A percentile compares a stretch with the other conserved stretches of the same genome.
Evolutionary conservation across 1,140 invertebrate genomes (phyloP).

Genomic region (Caenorhabditis briggsae): DNA sequence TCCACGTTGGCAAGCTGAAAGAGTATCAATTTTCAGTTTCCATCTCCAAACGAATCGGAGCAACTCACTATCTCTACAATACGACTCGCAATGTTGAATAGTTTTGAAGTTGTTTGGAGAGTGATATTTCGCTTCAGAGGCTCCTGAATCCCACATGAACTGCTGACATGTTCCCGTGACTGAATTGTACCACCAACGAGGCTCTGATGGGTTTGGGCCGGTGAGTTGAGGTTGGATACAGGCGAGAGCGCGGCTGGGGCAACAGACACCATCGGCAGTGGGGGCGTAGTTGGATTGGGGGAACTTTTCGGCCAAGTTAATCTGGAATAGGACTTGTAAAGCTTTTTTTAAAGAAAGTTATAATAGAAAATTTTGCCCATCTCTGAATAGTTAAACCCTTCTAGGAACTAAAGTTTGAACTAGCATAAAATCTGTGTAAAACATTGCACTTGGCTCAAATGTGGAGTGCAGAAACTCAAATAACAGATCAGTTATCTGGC

Average conservation of each 20-base stretch:
- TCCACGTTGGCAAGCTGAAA: constrained; percentile 64
- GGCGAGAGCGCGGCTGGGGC: constrained; percentile 62
- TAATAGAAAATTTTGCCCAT: too few species aligned
- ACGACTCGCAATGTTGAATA: constrained; percentile 66
- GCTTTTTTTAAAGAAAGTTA: too few species aligned
- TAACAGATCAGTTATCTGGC: too few species aligned
- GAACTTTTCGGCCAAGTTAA: constrained; percentile 63
- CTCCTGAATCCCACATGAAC: constrained; percentile 67
- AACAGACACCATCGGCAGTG: constrained; percentile 66
- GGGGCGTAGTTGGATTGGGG: constrained; percentile 62
- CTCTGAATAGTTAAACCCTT: too few species aligned
- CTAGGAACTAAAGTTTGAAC: too few species aligned
- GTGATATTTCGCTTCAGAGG: constrained; percentile 58
- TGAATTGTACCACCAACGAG: constrained; percentile 68
- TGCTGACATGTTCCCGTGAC: constrained; percentile 67
- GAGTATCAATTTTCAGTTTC: too few species aligned
- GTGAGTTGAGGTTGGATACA: constrained; percentile 67
- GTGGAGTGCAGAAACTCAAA: too few species aligned
- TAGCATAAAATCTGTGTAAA: too few species aligned
- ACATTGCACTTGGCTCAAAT: too few species aligned
- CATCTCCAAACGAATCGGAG: too few species aligned
- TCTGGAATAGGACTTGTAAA: not conserved
- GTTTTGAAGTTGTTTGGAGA: constrained; percentile 65
- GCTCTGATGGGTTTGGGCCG: constrained; percentile 66
- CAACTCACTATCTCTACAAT: constrained; percentile 66